Base-by-base conservation (phyloP, 2,888 invertebrate genomes). In the Standfussiana lucernea region DNA sequence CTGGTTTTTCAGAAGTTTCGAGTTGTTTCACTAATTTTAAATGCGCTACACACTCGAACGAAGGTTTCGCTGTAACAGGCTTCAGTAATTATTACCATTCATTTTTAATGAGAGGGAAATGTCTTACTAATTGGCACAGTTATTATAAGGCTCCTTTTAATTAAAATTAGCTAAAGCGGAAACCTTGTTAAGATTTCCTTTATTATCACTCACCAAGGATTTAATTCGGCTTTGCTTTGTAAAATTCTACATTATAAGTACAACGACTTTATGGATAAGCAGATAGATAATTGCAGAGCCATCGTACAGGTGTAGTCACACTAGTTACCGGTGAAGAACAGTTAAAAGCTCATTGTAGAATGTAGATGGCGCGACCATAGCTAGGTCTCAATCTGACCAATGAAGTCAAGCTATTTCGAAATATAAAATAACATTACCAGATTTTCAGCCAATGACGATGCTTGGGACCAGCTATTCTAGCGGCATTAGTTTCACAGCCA, bases 151-250 rank as follows among this genome's bases (percentile, higher is more conserved):
- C 42, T 80, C 42, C 42, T 67, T 80, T 69, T 83, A 83, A 84
- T 82, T 80, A 72, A 75, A 83, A 84, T 75, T 66, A 18, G 66
- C 53, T 75, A 80, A 69, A 75, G 53, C 65, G 84, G 68, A 75
- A 84, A 72, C 53, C 59, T 71, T 67, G 53, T 69, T 59, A 75
- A 47, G 66, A 71, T 71, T 84, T 84, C 69, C 84, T 84, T 71
- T 79, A 72, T 65, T 69, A 67, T 45, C 24, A 73, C 50, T 69
- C 59, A 64, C 64, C 71, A 69, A 78, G 72, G 83, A 66, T 61
- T 78, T 59, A 77, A 68, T 71, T 82, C 56, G 24, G 21, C n/a
- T 65, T 68, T 59, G 40, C 10, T 70, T 71, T 71, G 21, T 71
- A n/a, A 70, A 47, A 62, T 21, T 76, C n/a, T 37, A 47, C 42